A percentile compares a stretch with the other conserved stretches of the same genome.
These are phyloP conservation scores for Andrena marginata DNA, from an alignment of 2,888 invertebrate genomes.

Conservation along the genomic window DNA sequence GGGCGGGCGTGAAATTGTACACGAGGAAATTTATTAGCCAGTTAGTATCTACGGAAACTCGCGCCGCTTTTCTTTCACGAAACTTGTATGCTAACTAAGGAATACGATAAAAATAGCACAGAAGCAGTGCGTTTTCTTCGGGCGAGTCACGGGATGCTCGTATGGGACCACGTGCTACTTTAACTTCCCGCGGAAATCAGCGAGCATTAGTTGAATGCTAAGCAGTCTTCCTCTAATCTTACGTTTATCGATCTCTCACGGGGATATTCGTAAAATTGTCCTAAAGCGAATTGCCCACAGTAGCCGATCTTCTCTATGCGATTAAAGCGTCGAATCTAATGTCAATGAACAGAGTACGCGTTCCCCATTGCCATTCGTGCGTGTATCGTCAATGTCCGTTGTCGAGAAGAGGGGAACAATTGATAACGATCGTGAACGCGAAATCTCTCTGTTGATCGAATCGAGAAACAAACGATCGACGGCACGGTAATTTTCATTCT, in stretches of 20 bases:
- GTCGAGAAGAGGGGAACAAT: neutral
- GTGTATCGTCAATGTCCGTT: neutral
- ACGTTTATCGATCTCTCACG: constrained; percentile 11
- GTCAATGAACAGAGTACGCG: neutral
- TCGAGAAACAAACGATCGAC: constrained; percentile 9
- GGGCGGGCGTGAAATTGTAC: neutral
- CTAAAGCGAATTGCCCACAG: neutral
- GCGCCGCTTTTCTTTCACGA: neutral
- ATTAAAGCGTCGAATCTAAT: neutral
- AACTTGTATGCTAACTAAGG: neutral
- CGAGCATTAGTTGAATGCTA: neutral
- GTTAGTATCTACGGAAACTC: neutral
- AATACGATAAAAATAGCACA: neutral
- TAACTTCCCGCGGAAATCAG: constrained; percentile 43
- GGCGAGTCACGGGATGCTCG: neutral
- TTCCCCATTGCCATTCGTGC: neutral
- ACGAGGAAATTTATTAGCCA: neutral
- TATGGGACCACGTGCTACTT: constrained; percentile 33
- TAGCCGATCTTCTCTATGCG: neutral
- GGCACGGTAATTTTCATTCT: neutral
- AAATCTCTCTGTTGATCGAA: neutral
- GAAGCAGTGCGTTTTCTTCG: neutral
- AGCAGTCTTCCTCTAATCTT: neutral
- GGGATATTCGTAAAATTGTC: constrained; percentile 6
- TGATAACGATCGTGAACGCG: neutral